Percentiles rank a stretch among this genome's conserved stretches.
phyloP scores from a whole-genome alignment of 2,888 invertebrate species.

The Athripsodes cinereus region DNA sequence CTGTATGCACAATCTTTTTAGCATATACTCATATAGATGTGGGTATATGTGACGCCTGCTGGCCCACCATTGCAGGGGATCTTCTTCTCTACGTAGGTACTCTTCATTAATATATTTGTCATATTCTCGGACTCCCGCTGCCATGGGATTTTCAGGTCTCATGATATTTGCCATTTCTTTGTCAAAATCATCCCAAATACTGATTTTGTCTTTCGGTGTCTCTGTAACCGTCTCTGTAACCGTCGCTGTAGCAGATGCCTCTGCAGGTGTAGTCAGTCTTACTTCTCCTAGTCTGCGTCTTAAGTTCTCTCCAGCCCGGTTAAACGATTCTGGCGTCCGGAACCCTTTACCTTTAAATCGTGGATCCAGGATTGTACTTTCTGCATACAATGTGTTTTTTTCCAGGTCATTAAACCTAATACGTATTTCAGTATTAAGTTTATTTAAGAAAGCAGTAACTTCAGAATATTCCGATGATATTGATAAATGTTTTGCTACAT shows the following conservation, averaged over 20 bases:
- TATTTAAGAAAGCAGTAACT: background rate
- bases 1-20: constrained; percentile 14
- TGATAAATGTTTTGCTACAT: background rate
- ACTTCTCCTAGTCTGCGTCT: background rate
- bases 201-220: background rate
- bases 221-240: constrained; percentile 5
- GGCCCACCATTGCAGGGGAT: constrained; percentile 27
- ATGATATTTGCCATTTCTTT: constrained; percentile 13
- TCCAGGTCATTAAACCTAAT: constrained; percentile 5
- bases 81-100: constrained; percentile 21
- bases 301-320: constrained; percentile 1
- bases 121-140: constrained; percentile 27
- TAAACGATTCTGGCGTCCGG: background rate
- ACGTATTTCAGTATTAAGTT: background rate
- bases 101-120: constrained; percentile 29
- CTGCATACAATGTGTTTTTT: constrained; percentile 12
- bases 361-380: constrained; percentile 19
- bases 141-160: constrained; percentile 18
- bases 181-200: constrained; percentile 26
- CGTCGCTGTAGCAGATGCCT: background rate
- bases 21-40: constrained; percentile 12
- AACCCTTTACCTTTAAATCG: constrained; percentile 10
- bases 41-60: constrained; percentile 18
- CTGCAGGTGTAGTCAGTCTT: background rate
- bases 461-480: background rate